Evolutionary conservation across 2,888 invertebrate genomes (phyloP).

Genomic region (Drosophila pseudotalamancana): DNA sequence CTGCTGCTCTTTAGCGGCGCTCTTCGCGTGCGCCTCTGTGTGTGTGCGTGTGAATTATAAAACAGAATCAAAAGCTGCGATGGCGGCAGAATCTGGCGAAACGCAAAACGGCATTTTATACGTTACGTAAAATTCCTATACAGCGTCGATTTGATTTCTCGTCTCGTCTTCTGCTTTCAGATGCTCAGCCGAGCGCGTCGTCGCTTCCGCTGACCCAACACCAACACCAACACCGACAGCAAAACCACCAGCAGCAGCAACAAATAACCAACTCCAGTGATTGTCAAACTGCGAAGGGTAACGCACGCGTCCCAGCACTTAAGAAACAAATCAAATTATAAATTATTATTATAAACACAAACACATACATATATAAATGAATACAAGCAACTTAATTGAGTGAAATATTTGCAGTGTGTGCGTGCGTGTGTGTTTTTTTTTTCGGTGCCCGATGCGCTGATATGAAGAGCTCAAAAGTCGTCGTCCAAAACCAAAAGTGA

Average conservation of each 20-base stretch:
- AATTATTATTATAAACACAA: too few relatives aligned
- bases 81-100: slow-evolving; percentile 61
- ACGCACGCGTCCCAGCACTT: slow-evolving; percentile 5
- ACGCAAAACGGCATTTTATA: slow-evolving; percentile 63
- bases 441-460: slow-evolving; percentile 13
- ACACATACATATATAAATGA: neutral
- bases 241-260: slow-evolving; percentile 22
- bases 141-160: slow-evolving; percentile 48
- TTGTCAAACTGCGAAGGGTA: slow-evolving; percentile 20
- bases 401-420: neutral
- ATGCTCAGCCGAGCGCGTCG: slow-evolving; percentile 37
- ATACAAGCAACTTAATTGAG: slow-evolving; percentile 4
- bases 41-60: slow-evolving; percentile 65
- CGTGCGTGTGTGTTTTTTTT: too few relatives aligned
- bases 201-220: slow-evolving; percentile 36
- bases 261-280: slow-evolving; percentile 19
- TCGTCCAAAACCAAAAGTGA: slow-evolving; percentile 9
- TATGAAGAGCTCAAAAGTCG: slow-evolving; percentile 20
- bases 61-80: slow-evolving; percentile 78
- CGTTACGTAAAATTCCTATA: slow-evolving; percentile 66
- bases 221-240: slow-evolving; percentile 30
- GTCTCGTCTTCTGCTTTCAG: slow-evolving; percentile 58
- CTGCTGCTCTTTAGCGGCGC: slow-evolving; percentile 3
- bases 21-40: slow-evolving; percentile 9
- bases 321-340: neutral